Evolutionary conservation across 2,888 invertebrate species (phyloP).

Genomic region (Lamellibrachia columna): DNA sequence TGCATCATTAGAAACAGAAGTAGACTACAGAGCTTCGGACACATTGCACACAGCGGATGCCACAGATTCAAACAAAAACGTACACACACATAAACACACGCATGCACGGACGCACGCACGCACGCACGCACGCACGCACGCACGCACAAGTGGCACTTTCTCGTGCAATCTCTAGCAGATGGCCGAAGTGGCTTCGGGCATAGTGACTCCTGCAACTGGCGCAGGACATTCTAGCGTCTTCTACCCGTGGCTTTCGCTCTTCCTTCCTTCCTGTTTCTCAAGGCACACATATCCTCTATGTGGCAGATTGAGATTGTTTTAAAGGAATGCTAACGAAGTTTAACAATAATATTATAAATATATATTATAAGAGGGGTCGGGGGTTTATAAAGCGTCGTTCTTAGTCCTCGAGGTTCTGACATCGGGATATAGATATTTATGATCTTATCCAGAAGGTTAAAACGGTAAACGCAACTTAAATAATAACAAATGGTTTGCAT

Average conservation of each 20-base stretch:
- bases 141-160: background rate
- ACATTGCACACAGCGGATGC: background rate
- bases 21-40: no score
- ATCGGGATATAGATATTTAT: no score
- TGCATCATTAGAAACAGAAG: background rate
- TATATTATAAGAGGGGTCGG: no score
- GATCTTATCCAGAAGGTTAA: no score
- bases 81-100: background rate
- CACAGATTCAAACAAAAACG: background rate
- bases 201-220: background rate
- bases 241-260: background rate
- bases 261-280: background rate
- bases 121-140: background rate
- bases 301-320: background rate
- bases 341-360: no score
- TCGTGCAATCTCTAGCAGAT: background rate
- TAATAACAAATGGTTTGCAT: no score
- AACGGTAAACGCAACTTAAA: no score
- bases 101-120: background rate
- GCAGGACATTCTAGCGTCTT: background rate
- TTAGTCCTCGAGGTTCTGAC: no score
- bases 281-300: background rate
- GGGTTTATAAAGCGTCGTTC: no score
- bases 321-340: background rate
- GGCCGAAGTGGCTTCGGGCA: background rate